Evolutionary conservation across 2,888 invertebrate species (phyloP).

Genomic region (Ochropleura plecta): DNA sequence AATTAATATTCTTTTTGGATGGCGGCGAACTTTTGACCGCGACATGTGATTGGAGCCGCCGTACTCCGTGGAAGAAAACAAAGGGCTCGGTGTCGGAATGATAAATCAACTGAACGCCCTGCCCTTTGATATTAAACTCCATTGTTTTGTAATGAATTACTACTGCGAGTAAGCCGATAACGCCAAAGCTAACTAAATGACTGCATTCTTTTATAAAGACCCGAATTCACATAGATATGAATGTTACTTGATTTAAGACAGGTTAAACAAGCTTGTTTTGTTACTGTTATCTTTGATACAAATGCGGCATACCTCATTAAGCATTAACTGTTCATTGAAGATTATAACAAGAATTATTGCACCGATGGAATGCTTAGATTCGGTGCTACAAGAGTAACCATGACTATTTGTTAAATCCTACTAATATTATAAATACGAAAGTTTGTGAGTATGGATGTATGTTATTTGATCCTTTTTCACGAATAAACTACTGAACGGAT

Average conservation of each 20-base stretch:
- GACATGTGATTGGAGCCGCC: conserved; percentile 76
- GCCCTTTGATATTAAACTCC: conserved; percentile 80
- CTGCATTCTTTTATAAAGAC: conserved; percentile 48
- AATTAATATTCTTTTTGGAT: conserved; percentile 71
- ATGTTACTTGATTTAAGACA: conserved; percentile 57
- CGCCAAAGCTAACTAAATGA: conserved; percentile 49
- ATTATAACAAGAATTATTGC: conserved; percentile 61
- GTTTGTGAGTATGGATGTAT: no score
- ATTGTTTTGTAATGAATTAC: conserved; percentile 78
- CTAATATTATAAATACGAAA: no score
- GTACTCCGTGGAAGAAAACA: conserved; percentile 74
- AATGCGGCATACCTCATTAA: conserved; percentile 60
- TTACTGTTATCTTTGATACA: conserved; percentile 64
- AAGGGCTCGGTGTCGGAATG: conserved; percentile 78
- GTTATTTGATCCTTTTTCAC: no score
- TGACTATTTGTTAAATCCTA: conserved; percentile 31
- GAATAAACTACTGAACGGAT: no score
- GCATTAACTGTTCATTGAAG: conserved; percentile 59
- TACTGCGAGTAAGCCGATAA: conserved; percentile 60
- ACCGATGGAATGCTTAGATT: conserved; percentile 54
- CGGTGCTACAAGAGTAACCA: conserved; percentile 31
- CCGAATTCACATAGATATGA: conserved; percentile 55
- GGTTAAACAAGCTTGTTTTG: conserved; percentile 59
- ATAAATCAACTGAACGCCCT: conserved; percentile 84
- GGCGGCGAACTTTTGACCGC: conserved; percentile 76